Evolutionary conservation across 2,113 vertebrate species (phyloP).

Genomic region (Gila orcuttii): DNA sequence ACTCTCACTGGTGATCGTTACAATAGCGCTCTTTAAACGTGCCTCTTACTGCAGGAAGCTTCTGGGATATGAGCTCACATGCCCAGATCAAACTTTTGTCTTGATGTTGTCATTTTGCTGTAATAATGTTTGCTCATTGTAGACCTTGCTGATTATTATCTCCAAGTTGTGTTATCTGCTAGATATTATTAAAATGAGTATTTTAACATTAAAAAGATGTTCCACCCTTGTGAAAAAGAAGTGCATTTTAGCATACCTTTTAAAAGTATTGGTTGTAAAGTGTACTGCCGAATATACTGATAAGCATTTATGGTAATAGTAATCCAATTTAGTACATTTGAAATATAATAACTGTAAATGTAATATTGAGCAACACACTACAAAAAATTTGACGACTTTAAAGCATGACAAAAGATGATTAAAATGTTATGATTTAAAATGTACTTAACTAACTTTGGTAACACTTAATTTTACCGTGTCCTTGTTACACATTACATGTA

Average conservation of each 20-base stretch:
- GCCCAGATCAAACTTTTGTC: background rate
- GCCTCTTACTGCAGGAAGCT: constrained; percentile 8
- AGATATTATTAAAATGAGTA: background rate
- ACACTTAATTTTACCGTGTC: too few species aligned
- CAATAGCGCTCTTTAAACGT: constrained; percentile 26
- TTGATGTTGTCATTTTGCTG: constrained; percentile 11
- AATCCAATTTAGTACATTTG: background rate
- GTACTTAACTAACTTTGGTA: too few species aligned
- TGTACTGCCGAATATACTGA: background rate
- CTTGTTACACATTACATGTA: too few species aligned
- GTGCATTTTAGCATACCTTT: too few species aligned
- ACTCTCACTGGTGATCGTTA: too few species aligned
- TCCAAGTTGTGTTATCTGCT: background rate
- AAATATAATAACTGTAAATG: background rate
- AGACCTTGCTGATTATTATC: background rate
- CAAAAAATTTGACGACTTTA: background rate
- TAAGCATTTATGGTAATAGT: background rate
- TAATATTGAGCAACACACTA: background rate
- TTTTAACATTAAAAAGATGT: background rate
- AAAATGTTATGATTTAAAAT: too few species aligned
- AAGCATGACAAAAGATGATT: too few species aligned
- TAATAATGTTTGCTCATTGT: background rate
- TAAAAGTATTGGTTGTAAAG: too few species aligned
- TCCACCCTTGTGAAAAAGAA: background rate
- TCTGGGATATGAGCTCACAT: background rate